These are phyloP conservation scores for Gymnorhina tibicen DNA, from an alignment of 2,113 vertebrate genomes.

Conservation along the genomic window DNA sequence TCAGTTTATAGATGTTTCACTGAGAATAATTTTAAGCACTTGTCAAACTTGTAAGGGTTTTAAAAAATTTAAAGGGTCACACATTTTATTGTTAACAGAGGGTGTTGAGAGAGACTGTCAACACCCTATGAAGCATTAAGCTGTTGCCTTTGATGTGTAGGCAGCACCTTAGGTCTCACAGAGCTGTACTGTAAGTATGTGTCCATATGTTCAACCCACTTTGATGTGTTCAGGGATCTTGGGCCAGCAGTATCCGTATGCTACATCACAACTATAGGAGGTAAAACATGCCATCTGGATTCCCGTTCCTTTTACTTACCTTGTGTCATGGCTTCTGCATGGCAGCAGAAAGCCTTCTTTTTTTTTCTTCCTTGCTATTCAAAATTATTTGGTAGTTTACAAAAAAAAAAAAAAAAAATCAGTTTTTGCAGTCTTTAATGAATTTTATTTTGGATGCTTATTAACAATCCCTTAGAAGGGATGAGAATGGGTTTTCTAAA, in stretches of 20 bases:
- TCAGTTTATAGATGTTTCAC: neutral
- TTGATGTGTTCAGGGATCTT: conserved; percentile 15
- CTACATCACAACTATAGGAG: neutral
- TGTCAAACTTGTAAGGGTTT: conserved; percentile 4
- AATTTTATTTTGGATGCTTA: neutral
- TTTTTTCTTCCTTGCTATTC: neutral
- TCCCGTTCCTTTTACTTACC: neutral
- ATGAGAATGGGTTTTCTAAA: neutral
- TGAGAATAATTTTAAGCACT: neutral
- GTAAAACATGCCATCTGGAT: conserved; percentile 25
- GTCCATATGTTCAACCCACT: conserved; percentile 56
- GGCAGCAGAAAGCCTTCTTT: neutral
- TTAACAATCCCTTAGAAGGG: neutral
- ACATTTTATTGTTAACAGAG: conserved; percentile 55
- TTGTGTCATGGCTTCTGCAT: neutral
- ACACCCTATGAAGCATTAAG: conserved; percentile 11
- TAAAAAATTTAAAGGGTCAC: neutral
- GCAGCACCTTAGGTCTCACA: conserved; percentile 39
- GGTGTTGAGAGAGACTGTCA: conserved; percentile 44
- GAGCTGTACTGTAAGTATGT: neutral
- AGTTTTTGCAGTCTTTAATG: neutral
- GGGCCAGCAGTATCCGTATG: conserved; percentile 48
- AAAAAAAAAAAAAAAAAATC: neutral
- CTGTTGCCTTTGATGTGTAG: conserved; percentile 46
- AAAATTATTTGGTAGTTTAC: neutral